These are phyloP conservation scores for Thera britannica DNA, from an alignment of 2,888 invertebrate species.

Conservation along the genomic window DNA sequence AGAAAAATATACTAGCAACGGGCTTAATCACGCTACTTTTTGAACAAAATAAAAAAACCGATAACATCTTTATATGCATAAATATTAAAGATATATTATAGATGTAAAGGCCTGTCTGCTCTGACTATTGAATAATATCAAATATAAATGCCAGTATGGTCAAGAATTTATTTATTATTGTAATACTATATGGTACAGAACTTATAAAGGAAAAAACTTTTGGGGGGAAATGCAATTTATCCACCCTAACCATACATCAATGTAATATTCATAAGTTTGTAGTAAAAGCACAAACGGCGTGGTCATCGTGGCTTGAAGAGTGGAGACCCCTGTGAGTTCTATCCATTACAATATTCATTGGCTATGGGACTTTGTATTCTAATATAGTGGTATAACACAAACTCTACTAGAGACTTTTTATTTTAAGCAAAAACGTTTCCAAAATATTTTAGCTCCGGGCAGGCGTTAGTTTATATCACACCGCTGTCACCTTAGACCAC, in stretches of 20 bases:
- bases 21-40: too few species aligned
- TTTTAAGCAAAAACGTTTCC: too few species aligned
- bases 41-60: too few species aligned
- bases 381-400: slow-evolving; percentile 5
- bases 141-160: too few species aligned
- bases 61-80: too few species aligned
- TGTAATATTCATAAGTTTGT: slow-evolving; percentile 67
- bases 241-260: slow-evolving; percentile 57
- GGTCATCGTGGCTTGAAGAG: slow-evolving; percentile 64
- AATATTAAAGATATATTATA: too few species aligned
- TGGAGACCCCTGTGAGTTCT: slow-evolving; percentile 56
- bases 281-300: slow-evolving; percentile 54
- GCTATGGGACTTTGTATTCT: slow-evolving; percentile 34
- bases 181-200: not conserved
- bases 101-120: too few species aligned
- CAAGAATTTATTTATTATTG: too few species aligned
- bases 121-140: too few species aligned
- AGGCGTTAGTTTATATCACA: too few species aligned
- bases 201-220: not conserved
- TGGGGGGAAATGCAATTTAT: slow-evolving; percentile 53
- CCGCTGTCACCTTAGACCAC: too few species aligned
- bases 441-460: too few species aligned
- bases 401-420: not conserved
- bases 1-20: not conserved
- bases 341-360: slow-evolving; percentile 66